Conservation (phyloP, 2,888 invertebrate genomes). For the Notodonta ziczac region DNA sequence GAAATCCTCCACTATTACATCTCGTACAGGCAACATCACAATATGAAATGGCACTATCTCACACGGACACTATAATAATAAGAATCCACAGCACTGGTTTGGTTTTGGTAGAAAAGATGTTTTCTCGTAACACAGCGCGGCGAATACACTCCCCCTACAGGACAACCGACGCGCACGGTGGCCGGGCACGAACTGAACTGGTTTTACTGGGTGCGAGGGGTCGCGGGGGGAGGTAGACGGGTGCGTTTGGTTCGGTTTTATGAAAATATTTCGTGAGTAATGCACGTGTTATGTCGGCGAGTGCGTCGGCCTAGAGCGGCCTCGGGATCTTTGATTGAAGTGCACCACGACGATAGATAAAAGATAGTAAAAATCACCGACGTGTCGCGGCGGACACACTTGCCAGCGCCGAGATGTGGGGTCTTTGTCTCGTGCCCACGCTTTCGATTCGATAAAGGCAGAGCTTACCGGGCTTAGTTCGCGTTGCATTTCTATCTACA, state of each 20-base stretch:
- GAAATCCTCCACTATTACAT: constrained; percentile 79
- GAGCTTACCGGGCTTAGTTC: constrained; percentile 53
- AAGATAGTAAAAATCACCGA: constrained; percentile 57
- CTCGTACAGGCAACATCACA: constrained; percentile 76
- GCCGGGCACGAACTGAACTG: constrained; percentile 83
- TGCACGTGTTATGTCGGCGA: constrained; percentile 82
- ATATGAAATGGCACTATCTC: constrained; percentile 75
- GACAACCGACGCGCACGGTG: constrained; percentile 76
- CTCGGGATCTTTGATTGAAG: constrained; percentile 76
- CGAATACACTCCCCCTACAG: constrained; percentile 45
- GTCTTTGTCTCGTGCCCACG: constrained; percentile 65
- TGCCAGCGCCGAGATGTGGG: constrained; percentile 41
- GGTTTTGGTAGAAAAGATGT: constrained; percentile 74
- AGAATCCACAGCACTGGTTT: constrained; percentile 80
- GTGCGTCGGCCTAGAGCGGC: constrained; percentile 82
- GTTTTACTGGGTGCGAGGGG: constrained; percentile 67
- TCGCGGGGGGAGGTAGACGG: constrained; percentile 62
- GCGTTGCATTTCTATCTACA: constrained; percentile 62
- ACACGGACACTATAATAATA: constrained; percentile 71
- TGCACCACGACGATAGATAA: constrained; percentile 62
- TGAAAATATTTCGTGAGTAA: constrained; percentile 85
- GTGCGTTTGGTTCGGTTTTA: constrained; percentile 82
- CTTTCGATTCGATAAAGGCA: constrained; percentile 51
- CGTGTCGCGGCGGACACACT: constrained; percentile 45
- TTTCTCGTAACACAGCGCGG: constrained; percentile 78